Conservation (phyloP, 2,797 vertebrate species). For the Phalloptychus januarius region DNA sequence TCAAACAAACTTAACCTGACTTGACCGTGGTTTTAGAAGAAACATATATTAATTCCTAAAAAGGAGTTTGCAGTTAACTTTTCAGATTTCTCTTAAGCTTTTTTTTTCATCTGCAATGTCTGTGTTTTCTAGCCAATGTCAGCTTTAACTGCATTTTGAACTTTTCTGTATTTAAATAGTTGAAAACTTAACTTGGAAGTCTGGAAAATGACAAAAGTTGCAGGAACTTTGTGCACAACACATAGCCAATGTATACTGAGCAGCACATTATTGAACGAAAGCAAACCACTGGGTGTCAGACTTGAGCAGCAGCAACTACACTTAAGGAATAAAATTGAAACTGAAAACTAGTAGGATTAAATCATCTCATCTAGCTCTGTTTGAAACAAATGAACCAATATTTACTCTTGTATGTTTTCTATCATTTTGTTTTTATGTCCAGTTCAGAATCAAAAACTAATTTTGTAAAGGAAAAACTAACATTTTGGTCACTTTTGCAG, state of each 20-base stretch:
- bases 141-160: neutral
- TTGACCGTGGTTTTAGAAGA: neutral
- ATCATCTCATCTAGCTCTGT: neutral
- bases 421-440: too few relatives aligned
- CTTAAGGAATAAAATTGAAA: neutral
- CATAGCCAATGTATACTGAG: constrained; percentile 3
- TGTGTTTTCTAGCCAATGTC: neutral
- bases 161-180: neutral
- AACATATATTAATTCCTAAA: neutral
- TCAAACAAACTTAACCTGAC: neutral
- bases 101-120: too few relatives aligned
- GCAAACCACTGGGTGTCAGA: constrained; percentile 20
- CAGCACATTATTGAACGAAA: neutral
- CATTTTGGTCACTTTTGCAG: neutral
- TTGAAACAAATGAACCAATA: neutral
- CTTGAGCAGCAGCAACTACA: neutral
- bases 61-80: neutral
- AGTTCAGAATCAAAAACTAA: neutral
- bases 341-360: neutral
- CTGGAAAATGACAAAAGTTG: neutral
- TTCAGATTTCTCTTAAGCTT: neutral
- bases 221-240: constrained; percentile 4
- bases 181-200: neutral
- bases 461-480: neutral
- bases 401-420: neutral